A percentile compares a stretch with the other conserved stretches of the same genome.
phyloP scores from a whole-genome alignment of 2,797 vertebrate species.

The Podarcis lilfordi region DNA sequence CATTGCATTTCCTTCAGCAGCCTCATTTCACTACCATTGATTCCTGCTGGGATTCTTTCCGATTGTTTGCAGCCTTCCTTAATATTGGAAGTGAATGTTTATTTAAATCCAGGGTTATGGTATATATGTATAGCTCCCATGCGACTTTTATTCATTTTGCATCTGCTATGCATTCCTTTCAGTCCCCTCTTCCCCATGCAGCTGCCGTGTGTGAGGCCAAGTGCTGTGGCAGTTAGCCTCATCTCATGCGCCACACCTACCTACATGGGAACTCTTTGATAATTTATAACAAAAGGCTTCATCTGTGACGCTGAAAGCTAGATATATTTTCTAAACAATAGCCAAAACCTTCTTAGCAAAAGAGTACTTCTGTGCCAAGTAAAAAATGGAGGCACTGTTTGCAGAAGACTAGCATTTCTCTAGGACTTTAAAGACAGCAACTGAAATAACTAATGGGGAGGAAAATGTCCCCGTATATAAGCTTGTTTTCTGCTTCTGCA shows the following conservation, averaged over 20 bases:
- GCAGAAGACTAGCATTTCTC: neutral
- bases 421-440: neutral
- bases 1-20: neutral
- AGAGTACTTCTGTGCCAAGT: neutral
- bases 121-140: neutral
- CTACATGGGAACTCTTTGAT: neutral
- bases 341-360: constrained; percentile 5
- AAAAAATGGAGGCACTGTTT: neutral
- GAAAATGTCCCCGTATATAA: neutral
- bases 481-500: neutral
- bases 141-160: neutral
- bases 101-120: neutral
- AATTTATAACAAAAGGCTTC: neutral
- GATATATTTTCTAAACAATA: neutral
- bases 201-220: too few species aligned
- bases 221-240: too few species aligned
- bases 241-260: too few species aligned
- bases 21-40: neutral
- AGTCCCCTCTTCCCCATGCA: neutral
- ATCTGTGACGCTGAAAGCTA: neutral
- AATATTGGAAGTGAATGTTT: neutral
- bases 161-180: neutral
- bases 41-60: neutral
- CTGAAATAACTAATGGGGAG: neutral
- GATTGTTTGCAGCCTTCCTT: neutral